Evolutionary conservation across 2,888 invertebrate genomes (phyloP), one percentile per base, ranked within the genome.

Genomic region (Ochropleura plecta): DNA sequence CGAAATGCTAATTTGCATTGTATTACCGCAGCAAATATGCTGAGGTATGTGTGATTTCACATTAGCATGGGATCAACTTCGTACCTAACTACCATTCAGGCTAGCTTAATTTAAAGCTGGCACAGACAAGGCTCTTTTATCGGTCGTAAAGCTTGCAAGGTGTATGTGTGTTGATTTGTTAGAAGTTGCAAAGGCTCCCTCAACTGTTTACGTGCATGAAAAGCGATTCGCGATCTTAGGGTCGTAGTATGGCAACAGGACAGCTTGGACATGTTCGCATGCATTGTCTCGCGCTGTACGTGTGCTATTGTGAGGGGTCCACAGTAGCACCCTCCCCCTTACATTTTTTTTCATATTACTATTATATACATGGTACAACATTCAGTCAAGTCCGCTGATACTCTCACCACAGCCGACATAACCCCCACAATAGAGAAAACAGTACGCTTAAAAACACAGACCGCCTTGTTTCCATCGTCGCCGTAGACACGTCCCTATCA

Each of bases 1-100:
- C 9, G 44, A 9, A 51, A 16, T 14, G 42, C 44, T 14, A 42
- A 67, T 66, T 60, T 60, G 20, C 20, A 14, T 46, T 65, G 12
- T 40, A 18, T 76, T 46, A 66, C 59, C 49, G 14, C 30, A 20
- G 18, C 10, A 75, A 57, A 76, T 59, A 59, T 40, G 44, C 18
- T 30, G 42, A 30, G 0, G 40, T 14, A 7, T 18, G 14, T 65
- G 44, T 46, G 51, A 75, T 59, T 76, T 57, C 49, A 20, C 44
- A 46, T 51, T 9, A 14, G 12, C 46, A 42, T 40, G 14, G 49
- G 7, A 40, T 46, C 20, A n/a, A 30, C 10, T 30, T 20, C 14
- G 7, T 6, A 2, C 20, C 53, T 53, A 53, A 53, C n/a, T 51
- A 53, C 10, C 65, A 7, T 49, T 9, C 12, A 18, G 30, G 12